Evolutionary conservation across 2,113 vertebrate species (phyloP).

Genomic region (Psophia crepitans): DNA sequence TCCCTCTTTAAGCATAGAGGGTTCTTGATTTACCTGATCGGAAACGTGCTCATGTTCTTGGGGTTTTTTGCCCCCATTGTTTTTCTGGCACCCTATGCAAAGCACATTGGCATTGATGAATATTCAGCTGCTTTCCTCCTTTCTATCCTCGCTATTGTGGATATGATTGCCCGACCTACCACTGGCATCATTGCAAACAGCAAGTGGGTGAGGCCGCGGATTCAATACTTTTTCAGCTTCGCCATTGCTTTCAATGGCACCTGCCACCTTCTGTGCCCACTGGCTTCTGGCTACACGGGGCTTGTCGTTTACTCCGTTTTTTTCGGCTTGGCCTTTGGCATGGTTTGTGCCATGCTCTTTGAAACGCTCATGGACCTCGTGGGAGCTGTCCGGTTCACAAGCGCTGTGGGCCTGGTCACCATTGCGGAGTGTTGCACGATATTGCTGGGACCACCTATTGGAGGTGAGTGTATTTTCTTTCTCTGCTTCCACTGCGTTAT

Average conservation of each 20-base stretch:
- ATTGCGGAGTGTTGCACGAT: conserved; percentile 81
- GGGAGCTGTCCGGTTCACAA: conserved; percentile 76
- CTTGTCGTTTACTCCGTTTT: conserved; percentile 70
- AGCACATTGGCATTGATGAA: conserved; percentile 75
- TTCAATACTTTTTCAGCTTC: conserved; percentile 82
- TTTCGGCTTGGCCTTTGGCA: conserved; percentile 77
- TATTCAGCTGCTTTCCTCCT: conserved; percentile 81
- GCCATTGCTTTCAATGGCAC: conserved; percentile 77
- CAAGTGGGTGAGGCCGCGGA: conserved; percentile 74
- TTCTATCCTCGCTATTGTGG: conserved; percentile 76
- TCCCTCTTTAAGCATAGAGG: conserved; percentile 82
- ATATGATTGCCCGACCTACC: conserved; percentile 78
- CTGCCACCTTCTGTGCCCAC: conserved; percentile 81
- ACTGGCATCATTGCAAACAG: conserved; percentile 79
- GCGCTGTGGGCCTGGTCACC: conserved; percentile 80
- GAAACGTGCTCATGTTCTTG: conserved; percentile 81
- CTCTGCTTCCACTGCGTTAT: background rate
- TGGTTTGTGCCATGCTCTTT: conserved; percentile 82
- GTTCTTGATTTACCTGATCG: conserved; percentile 82
- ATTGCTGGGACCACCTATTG: conserved; percentile 80
- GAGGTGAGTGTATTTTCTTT: conserved; percentile 71
- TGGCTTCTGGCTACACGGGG: conserved; percentile 69
- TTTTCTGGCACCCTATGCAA: conserved; percentile 80
- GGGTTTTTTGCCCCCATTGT: conserved; percentile 81
- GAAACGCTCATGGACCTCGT: conserved; percentile 84